Evolutionary conservation across 2,113 vertebrate genomes (phyloP).

Genomic region (Phylloscopus trochiloides): DNA sequence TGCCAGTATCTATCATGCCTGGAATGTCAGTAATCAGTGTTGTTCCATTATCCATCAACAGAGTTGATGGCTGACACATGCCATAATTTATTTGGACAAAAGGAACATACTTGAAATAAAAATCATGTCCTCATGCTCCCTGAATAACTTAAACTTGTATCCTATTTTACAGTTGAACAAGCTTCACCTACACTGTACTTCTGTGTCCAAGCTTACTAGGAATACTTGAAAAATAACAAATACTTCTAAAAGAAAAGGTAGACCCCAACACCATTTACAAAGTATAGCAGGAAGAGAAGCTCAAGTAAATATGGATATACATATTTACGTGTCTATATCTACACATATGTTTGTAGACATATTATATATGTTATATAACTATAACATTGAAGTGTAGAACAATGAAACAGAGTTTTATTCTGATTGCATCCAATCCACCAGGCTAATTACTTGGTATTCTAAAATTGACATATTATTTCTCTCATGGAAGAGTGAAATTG

Average conservation of each 20-base stretch:
- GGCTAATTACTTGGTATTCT: background rate
- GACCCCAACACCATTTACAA: fast-evolving
- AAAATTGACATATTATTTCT: background rate
- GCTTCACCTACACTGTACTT: background rate
- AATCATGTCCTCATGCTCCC: background rate
- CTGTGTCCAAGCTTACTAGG: background rate
- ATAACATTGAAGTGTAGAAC: background rate
- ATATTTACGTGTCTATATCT: background rate
- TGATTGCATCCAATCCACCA: background rate
- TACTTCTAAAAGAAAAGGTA: background rate
- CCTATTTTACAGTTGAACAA: background rate
- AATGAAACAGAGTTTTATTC: background rate
- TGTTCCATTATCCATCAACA: background rate
- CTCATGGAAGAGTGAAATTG: fast-evolving
- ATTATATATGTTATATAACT: background rate
- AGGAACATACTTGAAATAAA: background rate
- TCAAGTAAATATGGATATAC: background rate
- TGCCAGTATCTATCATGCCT: background rate
- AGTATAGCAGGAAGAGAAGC: background rate
- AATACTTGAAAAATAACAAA: background rate
- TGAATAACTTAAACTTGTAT: background rate
- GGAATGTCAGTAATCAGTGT: background rate
- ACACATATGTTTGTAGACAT: background rate
- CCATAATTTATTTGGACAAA: background rate
- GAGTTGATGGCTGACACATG: background rate